Conservation (phyloP, 2,888 invertebrate genomes). For the Drosophila mulleri region DNA sequence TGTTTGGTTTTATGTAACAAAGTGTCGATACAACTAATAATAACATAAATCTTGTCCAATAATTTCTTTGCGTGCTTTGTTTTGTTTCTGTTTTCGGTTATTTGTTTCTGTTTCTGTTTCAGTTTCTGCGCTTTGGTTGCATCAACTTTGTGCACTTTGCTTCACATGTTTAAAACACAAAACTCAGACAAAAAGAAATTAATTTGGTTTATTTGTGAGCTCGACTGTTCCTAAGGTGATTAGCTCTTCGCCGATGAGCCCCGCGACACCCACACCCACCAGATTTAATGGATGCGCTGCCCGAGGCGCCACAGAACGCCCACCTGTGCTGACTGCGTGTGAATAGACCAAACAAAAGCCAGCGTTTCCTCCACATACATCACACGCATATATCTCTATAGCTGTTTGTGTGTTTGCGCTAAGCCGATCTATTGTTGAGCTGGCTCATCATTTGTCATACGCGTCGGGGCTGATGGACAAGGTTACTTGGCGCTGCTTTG, state of each 20-base stretch:
- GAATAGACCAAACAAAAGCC: constrained; percentile 59
- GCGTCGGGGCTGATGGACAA: constrained; percentile 46
- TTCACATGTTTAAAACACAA: constrained; percentile 49
- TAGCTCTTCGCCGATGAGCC: constrained; percentile 58
- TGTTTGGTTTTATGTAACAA: constrained; percentile 68
- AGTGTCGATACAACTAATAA: constrained; percentile 68
- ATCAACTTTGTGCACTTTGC: constrained; percentile 64
- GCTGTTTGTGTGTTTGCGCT: constrained; percentile 3
- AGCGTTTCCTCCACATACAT: constrained; percentile 18
- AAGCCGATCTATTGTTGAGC: constrained; percentile 68
- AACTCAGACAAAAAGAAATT: constrained; percentile 12
- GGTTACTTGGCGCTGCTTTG: constrained; percentile 38
- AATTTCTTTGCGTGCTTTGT: constrained; percentile 37
- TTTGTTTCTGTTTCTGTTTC: constrained; percentile 8
- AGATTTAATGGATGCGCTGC: constrained; percentile 51
- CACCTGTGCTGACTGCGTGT: constrained; percentile 64
- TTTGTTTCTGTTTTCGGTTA: constrained; percentile 3
- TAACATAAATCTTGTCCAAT: constrained; percentile 73
- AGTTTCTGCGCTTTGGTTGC: constrained; percentile 44
- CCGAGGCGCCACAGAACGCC: constrained; percentile 53
- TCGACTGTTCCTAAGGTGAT: constrained; percentile 55
- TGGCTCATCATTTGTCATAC: constrained; percentile 68
- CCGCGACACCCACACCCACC: constrained; percentile 35
- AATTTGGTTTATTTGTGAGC: constrained; percentile 40
- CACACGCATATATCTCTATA: neutral